Evolutionary conservation across 2,888 invertebrate species (phyloP), one percentile per base, ranked within the genome.

Genomic region (Caenorhabditis imperialis): DNA sequence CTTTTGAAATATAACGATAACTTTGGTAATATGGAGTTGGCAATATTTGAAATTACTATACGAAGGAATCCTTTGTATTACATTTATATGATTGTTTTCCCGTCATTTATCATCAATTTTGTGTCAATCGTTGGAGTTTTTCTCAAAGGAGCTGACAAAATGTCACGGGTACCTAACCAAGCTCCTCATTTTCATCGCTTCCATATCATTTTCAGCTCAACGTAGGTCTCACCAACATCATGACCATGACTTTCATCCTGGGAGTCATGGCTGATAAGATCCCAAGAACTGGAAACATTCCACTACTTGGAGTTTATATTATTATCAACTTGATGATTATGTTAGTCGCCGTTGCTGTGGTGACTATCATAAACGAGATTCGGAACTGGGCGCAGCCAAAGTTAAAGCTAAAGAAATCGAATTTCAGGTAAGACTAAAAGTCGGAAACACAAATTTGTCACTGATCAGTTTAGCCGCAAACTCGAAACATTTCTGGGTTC

Each of bases 191-290:
- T n/a, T n/a, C n/a, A n/a, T n/a, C n/a, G n/a, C n/a, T n/a, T n/a
- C n/a, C n/a, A n/a, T n/a, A n/a, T n/a, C n/a, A n/a, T 14, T 57
- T 58, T 44, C 51, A 69, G 60, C 40, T 60, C 10, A 61, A 47
- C 22, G 60, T 70, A 0, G 69, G 69, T 16, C 60, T 70, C 20
- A 70, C 69, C 8, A 60, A 70, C 27, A 60, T 70, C n/a, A 70
- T 70, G 69, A 70, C 69, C 6, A 70, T 70, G 69, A 70, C 69
- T 3, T 70, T 70, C 20, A 60, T 70, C 10, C 40, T 70, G 5
- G 69, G 69, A 14, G 53, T 70, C 23, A 53, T 70, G 60, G 60
- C 60, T 20, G 69, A 60, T 7, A 60, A 54, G 22, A 70, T 70
- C 8, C 69, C 69, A 6, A 25, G 47, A 23, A 53, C 69, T 25